Base-by-base conservation (phyloP, 2,113 vertebrate genomes). In the Platysternon megacephalum region DNA sequence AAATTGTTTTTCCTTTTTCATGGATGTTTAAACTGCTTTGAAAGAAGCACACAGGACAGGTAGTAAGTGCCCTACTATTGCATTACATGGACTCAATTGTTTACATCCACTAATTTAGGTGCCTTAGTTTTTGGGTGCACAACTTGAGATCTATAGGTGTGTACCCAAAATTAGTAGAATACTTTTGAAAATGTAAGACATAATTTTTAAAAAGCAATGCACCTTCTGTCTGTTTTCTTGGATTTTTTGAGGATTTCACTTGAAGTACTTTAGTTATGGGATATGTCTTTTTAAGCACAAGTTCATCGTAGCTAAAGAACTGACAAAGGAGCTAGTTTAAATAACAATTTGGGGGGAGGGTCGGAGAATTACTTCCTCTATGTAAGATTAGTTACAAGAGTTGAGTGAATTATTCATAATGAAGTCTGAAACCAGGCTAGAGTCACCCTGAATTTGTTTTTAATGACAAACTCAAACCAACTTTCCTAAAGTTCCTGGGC, bases 161-260 rank as follows among this genome's bases (percentile, higher is more conserved):
- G 35, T 21, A 35, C 19, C 19, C 35, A 72, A 19, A 44, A 3
- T 52, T 89, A 56, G 8, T 35, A 35, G 17, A 53, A 10, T 55
- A 83, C 42, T 5, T 14, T 65, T 1, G 87, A 87, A 88, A 90
- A 84, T 2, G 12, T 72, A 8, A 29, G 8, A 9, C 6, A 61
- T 1, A 0, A 1, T 51, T 94, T 72, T 91, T 83, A 90, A 46
- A 2, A 32, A 35, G 21, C 49, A 21, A 13, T 11, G 5, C 6
- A 52, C 0, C 0, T 68, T 1, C 74, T 17, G n/a, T 84, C 48
- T 4, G 79, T 91, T 81, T 72, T 22, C 3, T 3, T 84, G 2
- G 86, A 74, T 3, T 72, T 91, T 58, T 55, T 93, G 94, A 96
- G 91, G 68, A 76, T 95, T 95, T 95, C 21, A 86, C 80, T 76